Evolutionary conservation across 2,797 vertebrate genomes (phyloP), one percentile per base, ranked within the genome.

Genomic region (Clarias platycephalus): DNA sequence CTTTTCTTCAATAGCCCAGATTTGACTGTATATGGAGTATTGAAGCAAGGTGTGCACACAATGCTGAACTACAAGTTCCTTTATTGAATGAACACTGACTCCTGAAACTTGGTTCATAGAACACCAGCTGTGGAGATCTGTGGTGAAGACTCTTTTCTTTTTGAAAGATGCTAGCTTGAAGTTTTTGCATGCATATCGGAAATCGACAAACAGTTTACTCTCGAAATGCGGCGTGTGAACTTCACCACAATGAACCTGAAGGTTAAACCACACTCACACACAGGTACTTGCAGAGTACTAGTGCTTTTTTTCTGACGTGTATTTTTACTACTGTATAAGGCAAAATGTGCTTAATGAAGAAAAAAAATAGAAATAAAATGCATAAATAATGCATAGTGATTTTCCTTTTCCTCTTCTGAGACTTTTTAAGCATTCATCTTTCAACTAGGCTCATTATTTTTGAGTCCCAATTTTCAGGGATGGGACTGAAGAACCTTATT

Each of bases 131-230:
- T 7, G 22, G 67, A 60, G 67, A 24, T 34, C 8, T 80, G 70
- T 26, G 66, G 76, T 83, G 78, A 77, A 53, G 58, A 5, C 24
- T 70, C 71, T 79, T 44, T 44, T 75, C 49, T 63, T 44, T 78
- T 83, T 88, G 76, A 81, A 86, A 85, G 77, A 78, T 31, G 79
- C 68, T 82, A 62, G 44, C 74, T 58, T 81, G 76, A 77, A 85
- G 85, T 74, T 84, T 53, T 86, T 89, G 84, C 86, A 83, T 83
- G 84, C 84, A 78, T 83, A 77, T 89, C 76, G 77, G 80, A 89
- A 87, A 81, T 89, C 53, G 75, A 85, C 86, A 86, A 64, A 84
- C 26, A 83, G 74, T 64, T 83, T 68, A 81, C 58, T 80, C 49
- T 77, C 79, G 18, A 34, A 79, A 57, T 63, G 57, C 44, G 34